These are phyloP conservation scores for Anorthoa munda DNA, from an alignment of 2,888 invertebrate species.

Conservation along the genomic window DNA sequence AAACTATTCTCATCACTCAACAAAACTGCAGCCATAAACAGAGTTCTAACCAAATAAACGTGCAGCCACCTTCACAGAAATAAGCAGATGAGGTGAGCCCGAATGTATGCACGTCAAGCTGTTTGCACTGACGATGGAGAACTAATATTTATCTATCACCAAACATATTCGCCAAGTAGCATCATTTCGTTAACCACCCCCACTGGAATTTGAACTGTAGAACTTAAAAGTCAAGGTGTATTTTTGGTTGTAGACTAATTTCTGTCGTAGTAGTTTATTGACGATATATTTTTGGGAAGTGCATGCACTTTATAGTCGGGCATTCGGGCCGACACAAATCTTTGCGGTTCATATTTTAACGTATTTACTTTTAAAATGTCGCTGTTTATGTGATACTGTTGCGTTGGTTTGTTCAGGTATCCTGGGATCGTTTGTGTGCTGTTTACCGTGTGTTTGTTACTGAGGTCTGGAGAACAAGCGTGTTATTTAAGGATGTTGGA, in stretches of 20 bases:
- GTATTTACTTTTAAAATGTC: constrained; percentile 60
- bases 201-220: constrained; percentile 65
- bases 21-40: constrained; percentile 45
- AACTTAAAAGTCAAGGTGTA: constrained; percentile 54
- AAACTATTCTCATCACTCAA: constrained; percentile 28
- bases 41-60: constrained; percentile 51
- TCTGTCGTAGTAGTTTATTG: constrained; percentile 77
- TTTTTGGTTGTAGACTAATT: constrained; percentile 46
- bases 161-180: constrained; percentile 76
- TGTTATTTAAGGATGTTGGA: constrained; percentile 16
- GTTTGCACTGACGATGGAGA: constrained; percentile 77
- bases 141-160: constrained; percentile 75
- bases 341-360: constrained; percentile 80
- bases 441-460: constrained; percentile 36
- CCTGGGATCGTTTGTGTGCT: constrained; percentile 33
- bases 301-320: constrained; percentile 79
- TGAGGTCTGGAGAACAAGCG: constrained; percentile 3
- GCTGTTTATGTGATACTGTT: constrained; percentile 53
- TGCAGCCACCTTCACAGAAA: constrained; percentile 41
- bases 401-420: constrained; percentile 43
- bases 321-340: constrained; percentile 75
- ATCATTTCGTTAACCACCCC: constrained; percentile 73
- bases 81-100: constrained; percentile 66
- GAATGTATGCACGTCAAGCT: constrained; percentile 76
- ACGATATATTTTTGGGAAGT: constrained; percentile 79